These are phyloP conservation scores for Heliconius eleuchia DNA, from an alignment of 1,140 invertebrate species.

Conservation along the genomic window DNA sequence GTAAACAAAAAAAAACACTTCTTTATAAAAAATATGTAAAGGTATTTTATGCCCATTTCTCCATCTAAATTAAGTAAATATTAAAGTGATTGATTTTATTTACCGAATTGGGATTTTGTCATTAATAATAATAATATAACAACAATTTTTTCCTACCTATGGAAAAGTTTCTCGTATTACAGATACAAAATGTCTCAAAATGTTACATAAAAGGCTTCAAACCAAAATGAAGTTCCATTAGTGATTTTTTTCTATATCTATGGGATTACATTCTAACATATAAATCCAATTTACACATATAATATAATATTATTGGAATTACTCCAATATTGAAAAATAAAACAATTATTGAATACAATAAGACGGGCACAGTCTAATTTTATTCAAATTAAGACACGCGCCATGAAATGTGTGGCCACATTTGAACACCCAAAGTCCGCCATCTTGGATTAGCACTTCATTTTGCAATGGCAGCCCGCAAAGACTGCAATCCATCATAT, in stretches of 20 bases:
- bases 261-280: neutral
- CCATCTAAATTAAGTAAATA: no score
- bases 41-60: no score
- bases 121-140: no score
- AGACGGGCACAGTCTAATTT: constrained; percentile 76
- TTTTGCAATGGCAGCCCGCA: constrained; percentile 77
- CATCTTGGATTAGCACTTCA: constrained; percentile 74
- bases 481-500: constrained; percentile 63
- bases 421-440: constrained; percentile 77
- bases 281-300: neutral
- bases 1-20: no score
- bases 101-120: no score
- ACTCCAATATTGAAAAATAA: neutral
- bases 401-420: constrained; percentile 78
- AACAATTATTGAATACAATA: constrained; percentile 50
- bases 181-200: no score
- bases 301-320: neutral
- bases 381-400: constrained; percentile 73
- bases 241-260: neutral
- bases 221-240: neutral
- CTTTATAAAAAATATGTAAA: no score
- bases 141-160: no score
- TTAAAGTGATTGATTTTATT: no score
- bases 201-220: no score
- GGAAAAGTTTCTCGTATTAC: no score